These are phyloP conservation scores for Cylindroiulus punctatus DNA, from an alignment of 2,888 invertebrate genomes.

Conservation along the genomic window DNA sequence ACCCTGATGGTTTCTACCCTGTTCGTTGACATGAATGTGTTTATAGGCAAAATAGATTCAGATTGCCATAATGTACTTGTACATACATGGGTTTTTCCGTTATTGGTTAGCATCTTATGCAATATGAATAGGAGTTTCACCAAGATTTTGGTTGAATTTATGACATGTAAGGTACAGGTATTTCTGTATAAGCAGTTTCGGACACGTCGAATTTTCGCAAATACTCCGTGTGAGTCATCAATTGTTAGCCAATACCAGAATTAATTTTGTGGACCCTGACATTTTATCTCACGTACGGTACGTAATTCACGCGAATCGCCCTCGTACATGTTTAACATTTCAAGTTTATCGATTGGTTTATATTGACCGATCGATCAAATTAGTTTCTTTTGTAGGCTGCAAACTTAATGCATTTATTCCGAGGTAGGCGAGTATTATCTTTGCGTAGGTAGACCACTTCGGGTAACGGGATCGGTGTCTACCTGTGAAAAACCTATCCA, in stretches of 20 bases:
- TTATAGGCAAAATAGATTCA: neutral
- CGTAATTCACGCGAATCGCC: neutral
- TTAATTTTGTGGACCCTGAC: neutral
- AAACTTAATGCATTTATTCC: neutral
- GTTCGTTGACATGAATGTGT: neutral
- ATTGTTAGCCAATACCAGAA: too few relatives aligned
- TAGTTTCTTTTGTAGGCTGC: neutral
- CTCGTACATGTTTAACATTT: neutral
- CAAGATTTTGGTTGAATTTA: neutral
- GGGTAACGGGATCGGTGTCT: too few relatives aligned
- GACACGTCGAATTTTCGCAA: neutral
- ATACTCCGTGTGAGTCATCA: neutral
- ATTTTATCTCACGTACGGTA: neutral
- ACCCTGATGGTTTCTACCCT: neutral
- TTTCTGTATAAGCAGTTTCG: neutral
- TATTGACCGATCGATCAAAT: neutral
- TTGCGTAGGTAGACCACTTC: neutral
- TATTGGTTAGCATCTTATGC: neutral
- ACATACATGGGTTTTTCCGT: neutral
- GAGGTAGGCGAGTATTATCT: neutral
- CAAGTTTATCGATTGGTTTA: too few relatives aligned
- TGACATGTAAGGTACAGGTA: neutral
- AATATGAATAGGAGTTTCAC: neutral
- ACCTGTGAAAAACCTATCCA: neutral
- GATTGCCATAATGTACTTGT: too few relatives aligned